Evolutionary conservation across 2,113 vertebrate species (phyloP).

Genomic region (Pseudorectes ferrugineus): DNA sequence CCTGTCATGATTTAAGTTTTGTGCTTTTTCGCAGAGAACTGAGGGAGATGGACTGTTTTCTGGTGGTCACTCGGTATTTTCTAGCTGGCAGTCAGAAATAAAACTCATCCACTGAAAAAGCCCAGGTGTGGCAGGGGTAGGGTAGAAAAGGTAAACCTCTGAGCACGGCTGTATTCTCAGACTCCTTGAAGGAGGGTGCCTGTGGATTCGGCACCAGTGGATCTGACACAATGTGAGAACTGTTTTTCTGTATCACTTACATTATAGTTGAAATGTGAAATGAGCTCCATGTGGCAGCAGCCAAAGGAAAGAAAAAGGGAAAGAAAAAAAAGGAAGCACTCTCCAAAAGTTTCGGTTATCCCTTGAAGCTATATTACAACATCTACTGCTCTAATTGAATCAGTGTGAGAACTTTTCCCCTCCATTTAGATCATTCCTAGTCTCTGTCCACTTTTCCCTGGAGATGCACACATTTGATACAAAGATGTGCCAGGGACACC

Average conservation of each 20-base stretch:
- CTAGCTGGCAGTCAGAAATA: not conserved
- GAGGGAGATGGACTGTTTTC: not conserved
- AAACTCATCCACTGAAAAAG: not conserved
- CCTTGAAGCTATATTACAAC: constrained; percentile 71
- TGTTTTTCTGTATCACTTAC: constrained; percentile 46
- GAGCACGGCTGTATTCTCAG: not conserved
- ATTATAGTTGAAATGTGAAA: constrained; percentile 58
- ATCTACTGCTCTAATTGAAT: constrained; percentile 66
- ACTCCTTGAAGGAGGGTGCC: not conserved
- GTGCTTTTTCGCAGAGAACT: not conserved
- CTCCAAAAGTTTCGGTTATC: constrained; percentile 62
- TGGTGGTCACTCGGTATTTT: not conserved
- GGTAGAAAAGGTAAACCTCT: not conserved
- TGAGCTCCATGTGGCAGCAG: constrained; percentile 69
- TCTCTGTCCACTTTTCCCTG: constrained; percentile 17
- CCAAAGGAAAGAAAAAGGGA: constrained; percentile 15
- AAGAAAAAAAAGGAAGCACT: not conserved
- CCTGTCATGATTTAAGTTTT: not conserved
- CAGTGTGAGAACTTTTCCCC: constrained; percentile 65
- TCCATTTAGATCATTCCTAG: constrained; percentile 2
- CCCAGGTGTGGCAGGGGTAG: not conserved
- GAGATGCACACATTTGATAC: not conserved
- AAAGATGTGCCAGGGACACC: not conserved
- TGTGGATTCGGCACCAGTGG: not conserved
- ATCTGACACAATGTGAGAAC: constrained; percentile 14